A percentile compares a stretch with the other conserved stretches of the same genome.
Evolutionary conservation across 2,888 invertebrate genomes (phyloP).

Genomic region (Troides oblongomaculatus): DNA sequence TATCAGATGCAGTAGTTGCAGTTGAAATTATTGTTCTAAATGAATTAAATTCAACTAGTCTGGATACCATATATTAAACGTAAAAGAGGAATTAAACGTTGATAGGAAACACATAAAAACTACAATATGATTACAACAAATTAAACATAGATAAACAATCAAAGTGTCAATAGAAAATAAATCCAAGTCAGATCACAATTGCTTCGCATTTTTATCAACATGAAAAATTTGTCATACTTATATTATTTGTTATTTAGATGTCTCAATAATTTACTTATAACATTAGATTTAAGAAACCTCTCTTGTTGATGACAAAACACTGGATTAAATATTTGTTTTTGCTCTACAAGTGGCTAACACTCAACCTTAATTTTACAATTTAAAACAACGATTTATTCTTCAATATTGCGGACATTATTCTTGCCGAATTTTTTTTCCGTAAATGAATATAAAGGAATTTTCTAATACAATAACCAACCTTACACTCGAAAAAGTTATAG

Average conservation of each 20-base stretch:
- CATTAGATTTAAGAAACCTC: no score
- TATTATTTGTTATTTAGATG: neutral
- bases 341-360: no score
- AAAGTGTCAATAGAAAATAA: neutral
- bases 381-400: no score
- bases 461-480: no score
- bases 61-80: neutral
- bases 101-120: neutral
- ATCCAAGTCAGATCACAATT: neutral
- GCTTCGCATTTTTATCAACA: neutral
- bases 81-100: neutral
- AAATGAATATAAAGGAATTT: no score
- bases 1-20: neutral
- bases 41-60: neutral
- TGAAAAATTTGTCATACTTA: neutral
- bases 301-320: no score
- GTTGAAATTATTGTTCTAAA: neutral
- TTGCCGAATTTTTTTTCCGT: no score
- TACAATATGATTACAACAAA: neutral
- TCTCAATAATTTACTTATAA: neutral
- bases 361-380: no score
- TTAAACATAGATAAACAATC: neutral
- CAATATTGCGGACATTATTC: no score
- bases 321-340: no score
- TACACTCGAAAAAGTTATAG: no score